A percentile compares a stretch with the other conserved stretches of the same genome.
Evolutionary conservation across 1,140 invertebrate species (phyloP).

Genomic region (Mycetomoellerius zeteki): DNA sequence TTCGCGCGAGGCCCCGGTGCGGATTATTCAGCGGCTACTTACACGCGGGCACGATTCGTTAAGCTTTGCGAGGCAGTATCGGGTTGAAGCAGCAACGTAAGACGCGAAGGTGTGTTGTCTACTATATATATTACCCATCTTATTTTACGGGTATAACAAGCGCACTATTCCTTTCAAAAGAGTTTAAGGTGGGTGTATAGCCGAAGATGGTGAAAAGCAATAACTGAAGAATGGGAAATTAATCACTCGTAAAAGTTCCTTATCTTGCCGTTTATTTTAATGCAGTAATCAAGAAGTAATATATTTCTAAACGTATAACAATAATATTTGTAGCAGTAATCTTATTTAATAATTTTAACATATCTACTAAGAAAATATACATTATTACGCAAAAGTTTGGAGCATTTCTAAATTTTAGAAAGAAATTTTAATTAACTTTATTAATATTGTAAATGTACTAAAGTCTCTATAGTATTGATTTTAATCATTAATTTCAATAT

Average conservation of each 20-base stretch:
- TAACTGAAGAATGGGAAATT: constrained; percentile 10
- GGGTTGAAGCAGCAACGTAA: neutral
- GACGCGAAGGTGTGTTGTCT: neutral
- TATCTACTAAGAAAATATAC: too few species aligned
- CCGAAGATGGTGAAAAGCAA: constrained; percentile 6
- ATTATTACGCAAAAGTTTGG: too few species aligned
- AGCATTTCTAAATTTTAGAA: too few species aligned
- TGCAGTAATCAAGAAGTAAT: neutral
- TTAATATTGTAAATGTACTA: too few species aligned
- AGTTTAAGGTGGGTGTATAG: neutral
- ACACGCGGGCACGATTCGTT: constrained; percentile 63
- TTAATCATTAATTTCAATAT: too few species aligned
- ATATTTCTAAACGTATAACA: neutral
- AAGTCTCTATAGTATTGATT: too few species aligned
- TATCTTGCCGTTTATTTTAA: neutral
- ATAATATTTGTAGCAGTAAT: neutral
- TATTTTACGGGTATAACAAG: constrained; percentile 56
- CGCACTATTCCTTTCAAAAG: constrained; percentile 29
- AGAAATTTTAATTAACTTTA: too few species aligned
- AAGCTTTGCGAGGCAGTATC: constrained; percentile 45
- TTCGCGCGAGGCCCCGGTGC: constrained; percentile 27
- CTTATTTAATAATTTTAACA: neutral
- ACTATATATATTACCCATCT: constrained; percentile 57
- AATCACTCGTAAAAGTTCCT: constrained; percentile 31
- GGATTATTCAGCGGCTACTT: constrained; percentile 61